Base-by-base conservation (phyloP, 2,888 invertebrate genomes). In the Perdita meconis region DNA sequence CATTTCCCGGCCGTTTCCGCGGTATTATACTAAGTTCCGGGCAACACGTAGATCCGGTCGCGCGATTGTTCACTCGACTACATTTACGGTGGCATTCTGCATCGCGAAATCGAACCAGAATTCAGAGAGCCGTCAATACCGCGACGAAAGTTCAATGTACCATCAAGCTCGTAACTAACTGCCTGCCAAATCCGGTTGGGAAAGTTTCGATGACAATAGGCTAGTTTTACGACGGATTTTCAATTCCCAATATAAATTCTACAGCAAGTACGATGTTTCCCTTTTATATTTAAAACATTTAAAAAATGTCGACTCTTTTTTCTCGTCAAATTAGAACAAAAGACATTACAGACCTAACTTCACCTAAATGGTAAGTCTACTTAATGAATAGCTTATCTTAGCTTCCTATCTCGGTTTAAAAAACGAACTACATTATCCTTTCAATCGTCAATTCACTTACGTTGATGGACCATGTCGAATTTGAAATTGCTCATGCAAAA, bases 1-100 rank as follows among this genome's bases (percentile, higher is more conserved):
- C 88, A 89, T 91, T 91, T 89, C 87, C 89, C 87, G 70, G 78
- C 80, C 86, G 86, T 86, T 92, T 92, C 92, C 92, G 92, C 78
- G 84, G 89, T 85, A 89, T 92, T 90, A 90, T 92, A 80, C 83
- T 69, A 63, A 89, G 89, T 90, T 92, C 92, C 92, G 91, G 91
- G 81, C 86, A 81, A 74, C 80, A 79, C 80, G 80, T 60, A 82
- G 85, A 84, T 85, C 84, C 84, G 83, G 81, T 78, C 76, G 80
- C 66, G 34, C 47, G 75, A 84, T 84, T 84, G 84, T 84, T 81
- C 84, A 65, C 71, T 65, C 75, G 71, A 64, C 64, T 77, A 77
- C 75, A 72, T 77, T 83, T 81, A 76, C 81, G 70, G 75, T 74
- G 61, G 53, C 70, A 71, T 63, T 55, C 40, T 74, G 65, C 47